Conservation (phyloP, 2,113 vertebrate genomes). For the Parus major region DNA sequence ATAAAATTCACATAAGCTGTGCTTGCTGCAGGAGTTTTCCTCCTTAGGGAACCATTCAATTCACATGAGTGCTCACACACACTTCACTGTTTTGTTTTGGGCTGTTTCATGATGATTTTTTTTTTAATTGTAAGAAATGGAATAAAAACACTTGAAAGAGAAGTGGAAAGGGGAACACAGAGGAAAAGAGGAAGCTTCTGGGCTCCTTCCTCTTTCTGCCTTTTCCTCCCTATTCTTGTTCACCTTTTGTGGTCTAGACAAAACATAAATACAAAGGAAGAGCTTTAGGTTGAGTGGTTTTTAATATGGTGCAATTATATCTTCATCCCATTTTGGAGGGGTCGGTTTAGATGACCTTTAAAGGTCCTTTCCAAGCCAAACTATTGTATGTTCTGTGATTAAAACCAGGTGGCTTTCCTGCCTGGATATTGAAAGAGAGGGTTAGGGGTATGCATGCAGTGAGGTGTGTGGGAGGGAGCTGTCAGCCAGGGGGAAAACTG, state of each 20-base stretch:
- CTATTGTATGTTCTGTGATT: background rate
- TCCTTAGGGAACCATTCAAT: background rate
- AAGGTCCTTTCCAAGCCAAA: background rate
- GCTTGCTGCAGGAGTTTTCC: background rate
- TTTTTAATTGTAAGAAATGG: background rate
- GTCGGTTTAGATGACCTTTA: background rate
- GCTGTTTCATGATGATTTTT: background rate
- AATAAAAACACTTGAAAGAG: background rate
- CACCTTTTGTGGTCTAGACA: background rate
- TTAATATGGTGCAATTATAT: background rate
- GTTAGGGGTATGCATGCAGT: background rate
- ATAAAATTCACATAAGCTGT: background rate
- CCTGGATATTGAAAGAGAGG: background rate
- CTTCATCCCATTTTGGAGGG: background rate
- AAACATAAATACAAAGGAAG: background rate
- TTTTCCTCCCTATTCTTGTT: background rate
- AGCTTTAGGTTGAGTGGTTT: background rate
- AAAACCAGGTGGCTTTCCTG: background rate
- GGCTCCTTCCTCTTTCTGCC: background rate
- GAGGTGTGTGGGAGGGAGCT: background rate
- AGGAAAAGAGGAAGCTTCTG: background rate
- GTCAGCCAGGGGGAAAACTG: background rate
- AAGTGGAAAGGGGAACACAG: background rate
- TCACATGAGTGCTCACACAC: background rate
- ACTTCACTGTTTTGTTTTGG: background rate